Evolutionary conservation across 2,797 vertebrate species (phyloP), one percentile per base, ranked within the genome.

Genomic region (Forpus xanthops): DNA sequence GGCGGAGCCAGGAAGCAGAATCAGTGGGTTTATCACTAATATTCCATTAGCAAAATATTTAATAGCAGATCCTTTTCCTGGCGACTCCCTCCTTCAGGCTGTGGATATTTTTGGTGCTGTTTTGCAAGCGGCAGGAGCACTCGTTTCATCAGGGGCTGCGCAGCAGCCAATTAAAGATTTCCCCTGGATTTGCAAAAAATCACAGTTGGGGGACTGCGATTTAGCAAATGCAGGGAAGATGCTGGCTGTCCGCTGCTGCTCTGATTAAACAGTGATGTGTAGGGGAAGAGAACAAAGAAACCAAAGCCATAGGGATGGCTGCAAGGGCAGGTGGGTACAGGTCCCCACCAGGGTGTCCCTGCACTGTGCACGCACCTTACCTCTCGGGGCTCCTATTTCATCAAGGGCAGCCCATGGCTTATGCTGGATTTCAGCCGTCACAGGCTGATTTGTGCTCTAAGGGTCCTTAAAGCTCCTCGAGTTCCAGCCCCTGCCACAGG

Each of bases 91-190:
- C 47, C 87, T 82, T 13, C 5, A n/a, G 12, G n/a, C 89, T 44
- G 20, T 28, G 16, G 93, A 44, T 94, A 87, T 92, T 93, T 93
- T 87, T 49, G 89, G 52, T 4, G 15, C 84, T 89, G n/a, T 70
- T 96, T 77, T 53, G 27, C 17, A 52, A 90, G 83, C 91, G 64
- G 85, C 65, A 73, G 95, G 94, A 87, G 65, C 66, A 20, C 86
- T 85, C 65, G 84, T 87, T 90, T 79, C 94, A 86, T 89, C 94
- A 84, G 92, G 95, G 94, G 89, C 94, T 27, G 79, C 70, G 24
- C 95, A 92, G 95, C 96, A 96, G 90, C 95, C 79, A 58, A 81
- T 96, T 83, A 93, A 79, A 75, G 73, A 95, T 85, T 92, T 93
- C 93, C 91, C 94, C 92, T 73, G 89, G 90, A 90, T 91, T 41